Evolutionary conservation across 1,140 invertebrate species (phyloP).

Genomic region (Drosophila carrolli): DNA sequence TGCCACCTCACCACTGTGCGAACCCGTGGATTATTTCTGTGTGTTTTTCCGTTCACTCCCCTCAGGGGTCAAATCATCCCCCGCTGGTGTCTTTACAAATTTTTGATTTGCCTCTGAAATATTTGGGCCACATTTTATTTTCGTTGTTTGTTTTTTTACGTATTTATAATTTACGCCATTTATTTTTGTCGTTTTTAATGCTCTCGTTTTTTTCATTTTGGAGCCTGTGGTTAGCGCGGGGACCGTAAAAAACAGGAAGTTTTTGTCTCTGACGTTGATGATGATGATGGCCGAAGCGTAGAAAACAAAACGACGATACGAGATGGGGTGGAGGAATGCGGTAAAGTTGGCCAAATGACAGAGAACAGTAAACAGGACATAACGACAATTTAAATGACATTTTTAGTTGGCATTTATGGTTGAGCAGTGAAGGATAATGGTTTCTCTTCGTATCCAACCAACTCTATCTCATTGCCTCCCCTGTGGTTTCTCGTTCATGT

Average conservation of each 20-base stretch:
- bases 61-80: conserved; percentile 51
- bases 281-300: conserved; percentile 24
- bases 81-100: conserved; percentile 34
- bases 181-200: conserved; percentile 69
- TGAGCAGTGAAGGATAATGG: conserved; percentile 31
- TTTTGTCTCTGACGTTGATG: conserved; percentile 40
- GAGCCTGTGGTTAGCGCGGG: conserved; percentile 23
- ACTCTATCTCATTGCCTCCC: conserved; percentile 17
- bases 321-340: background rate
- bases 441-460: conserved; percentile 8
- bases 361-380: conserved; percentile 71
- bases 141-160: background rate
- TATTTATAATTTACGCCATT: conserved; percentile 68
- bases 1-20: conserved; percentile 43
- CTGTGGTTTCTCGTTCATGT: conserved; percentile 8
- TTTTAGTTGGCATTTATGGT: conserved; percentile 76
- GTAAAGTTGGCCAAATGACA: conserved; percentile 39
- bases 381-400: conserved; percentile 79
- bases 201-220: conserved; percentile 16
- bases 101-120: conserved; percentile 63
- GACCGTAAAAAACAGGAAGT: conserved; percentile 38
- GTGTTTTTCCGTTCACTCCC: conserved; percentile 3
- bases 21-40: conserved; percentile 21
- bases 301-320: conserved; percentile 21
- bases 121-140: conserved; percentile 54